Base-by-base conservation (phyloP, 2,113 vertebrate species). In the Ploceus nigricollis region DNA sequence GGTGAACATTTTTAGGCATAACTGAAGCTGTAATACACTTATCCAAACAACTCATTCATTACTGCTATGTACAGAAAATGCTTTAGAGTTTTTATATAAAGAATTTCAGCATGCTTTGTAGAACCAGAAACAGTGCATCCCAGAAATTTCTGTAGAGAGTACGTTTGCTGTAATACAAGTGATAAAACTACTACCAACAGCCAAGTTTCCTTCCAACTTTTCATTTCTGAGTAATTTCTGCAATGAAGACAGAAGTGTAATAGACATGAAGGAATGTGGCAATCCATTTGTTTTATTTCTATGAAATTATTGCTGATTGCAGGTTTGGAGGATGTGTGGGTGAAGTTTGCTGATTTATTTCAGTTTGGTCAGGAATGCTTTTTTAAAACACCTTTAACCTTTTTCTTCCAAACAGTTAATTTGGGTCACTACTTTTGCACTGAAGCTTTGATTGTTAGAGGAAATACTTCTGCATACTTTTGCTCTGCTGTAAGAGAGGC, bases 221-320 rank as follows among this genome's bases (percentile, higher is more conserved):
- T 98, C 96, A 96, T 96, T 97, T 95, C 79, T 94, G 94, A 96
- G 94, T 87, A 97, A 96, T 96, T 96, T 96, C 93, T 93, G 93
- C 87, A 94, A 95, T 93, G 72, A 97, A 97, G 75, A 96, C 95
- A 92, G 97, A 96, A 96, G 97, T 96, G 91, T 82, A 96, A 94
- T 64, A 93, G 97, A 97, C 82, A n/a, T 84, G 93, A 82, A 97
- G 96, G 97, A 97, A 98, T 96, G 97, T 90, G 77, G 95, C 42
- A 25, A 97, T 96, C 91, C 93, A 87, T 97, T 97, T 97, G 94
- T 95, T 97, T 97, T 89, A 92, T 96, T 98, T 97, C 96, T 96
- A 87, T 61, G 66, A 96, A 96, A 96, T 96, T 86, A 97, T 94
- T 97, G 97, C 95, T 96, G 96, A 97, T 97, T 97, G 96, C 96